Evolutionary conservation across 2,888 invertebrate species (phyloP).

Genomic region (Mimumesa dahlbomi): DNA sequence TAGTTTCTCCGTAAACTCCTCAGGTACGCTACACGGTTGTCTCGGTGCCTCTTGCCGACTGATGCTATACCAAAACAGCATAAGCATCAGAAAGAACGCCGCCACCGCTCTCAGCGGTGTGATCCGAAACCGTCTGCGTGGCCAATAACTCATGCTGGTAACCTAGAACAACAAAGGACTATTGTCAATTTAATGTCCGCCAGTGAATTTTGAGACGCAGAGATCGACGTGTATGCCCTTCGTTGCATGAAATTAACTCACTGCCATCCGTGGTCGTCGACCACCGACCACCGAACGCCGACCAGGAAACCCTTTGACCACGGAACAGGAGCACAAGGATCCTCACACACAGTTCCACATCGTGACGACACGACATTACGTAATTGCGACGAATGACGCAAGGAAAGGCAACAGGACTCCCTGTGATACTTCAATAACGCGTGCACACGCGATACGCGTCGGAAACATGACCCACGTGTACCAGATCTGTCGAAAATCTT

Average conservation of each 20-base stretch:
- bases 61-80: constrained; percentile 73
- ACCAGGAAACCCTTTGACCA: not conserved
- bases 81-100: constrained; percentile 69
- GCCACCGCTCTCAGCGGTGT: constrained; percentile 71
- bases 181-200: constrained; percentile 21
- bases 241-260: constrained; percentile 12
- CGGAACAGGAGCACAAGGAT: constrained; percentile 2
- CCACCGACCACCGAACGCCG: not conserved
- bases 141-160: constrained; percentile 73
- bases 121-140: constrained; percentile 73
- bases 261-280: constrained; percentile 25
- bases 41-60: constrained; percentile 69
- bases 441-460: not conserved
- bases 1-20: constrained; percentile 73
- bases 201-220: no score
- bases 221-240: not conserved
- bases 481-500: constrained; percentile 13
- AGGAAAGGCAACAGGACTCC: constrained; percentile 9
- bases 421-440: constrained; percentile 1
- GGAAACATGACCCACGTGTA: constrained; percentile 38
- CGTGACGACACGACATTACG: constrained; percentile 32
- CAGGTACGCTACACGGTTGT: constrained; percentile 74
- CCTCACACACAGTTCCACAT: constrained; percentile 14
- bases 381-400: constrained; percentile 33
- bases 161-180: constrained; percentile 53